Evolutionary conservation across 2,888 invertebrate genomes (phyloP).

Genomic region (Pogonocherus hispidulus): DNA sequence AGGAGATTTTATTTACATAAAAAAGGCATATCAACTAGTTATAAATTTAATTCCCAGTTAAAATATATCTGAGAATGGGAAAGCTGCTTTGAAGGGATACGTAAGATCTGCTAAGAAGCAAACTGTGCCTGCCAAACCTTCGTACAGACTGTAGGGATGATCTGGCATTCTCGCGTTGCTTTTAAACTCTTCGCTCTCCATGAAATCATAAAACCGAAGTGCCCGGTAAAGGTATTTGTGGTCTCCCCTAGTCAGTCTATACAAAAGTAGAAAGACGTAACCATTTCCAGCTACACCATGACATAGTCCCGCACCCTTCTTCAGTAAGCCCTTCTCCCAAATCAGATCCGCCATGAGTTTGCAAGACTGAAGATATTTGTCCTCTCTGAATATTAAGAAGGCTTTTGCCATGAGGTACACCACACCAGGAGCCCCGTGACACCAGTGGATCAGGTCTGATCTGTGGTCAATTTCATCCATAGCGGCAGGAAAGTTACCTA

Average conservation of each 20-base stretch:
- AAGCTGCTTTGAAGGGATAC: constrained; percentile 80
- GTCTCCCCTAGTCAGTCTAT: constrained; percentile 80
- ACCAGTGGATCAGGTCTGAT: constrained; percentile 89
- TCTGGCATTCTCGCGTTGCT: constrained; percentile 82
- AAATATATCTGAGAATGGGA: constrained; percentile 87
- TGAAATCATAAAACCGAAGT: constrained; percentile 81
- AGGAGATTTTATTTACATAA: neutral
- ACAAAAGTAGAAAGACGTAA: constrained; percentile 83
- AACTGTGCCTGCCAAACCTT: constrained; percentile 89
- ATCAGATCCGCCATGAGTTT: constrained; percentile 80
- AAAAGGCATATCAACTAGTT: neutral
- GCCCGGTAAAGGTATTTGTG: constrained; percentile 82
- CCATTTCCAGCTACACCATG: constrained; percentile 90
- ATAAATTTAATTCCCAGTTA: too few relatives aligned
- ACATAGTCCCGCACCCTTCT: constrained; percentile 91
- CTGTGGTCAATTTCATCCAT: constrained; percentile 76
- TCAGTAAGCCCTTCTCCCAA: constrained; percentile 86
- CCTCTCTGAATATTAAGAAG: constrained; percentile 80
- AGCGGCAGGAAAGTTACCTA: constrained; percentile 70
- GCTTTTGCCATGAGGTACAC: constrained; percentile 88
- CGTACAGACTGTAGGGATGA: constrained; percentile 86
- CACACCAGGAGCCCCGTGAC: constrained; percentile 87
- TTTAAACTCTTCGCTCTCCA: constrained; percentile 77
- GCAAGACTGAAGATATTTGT: constrained; percentile 79
- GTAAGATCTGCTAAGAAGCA: constrained; percentile 86